Evolutionary conservation across 1,140 invertebrate genomes (phyloP).

Genomic region (Helicoverpa zea): DNA sequence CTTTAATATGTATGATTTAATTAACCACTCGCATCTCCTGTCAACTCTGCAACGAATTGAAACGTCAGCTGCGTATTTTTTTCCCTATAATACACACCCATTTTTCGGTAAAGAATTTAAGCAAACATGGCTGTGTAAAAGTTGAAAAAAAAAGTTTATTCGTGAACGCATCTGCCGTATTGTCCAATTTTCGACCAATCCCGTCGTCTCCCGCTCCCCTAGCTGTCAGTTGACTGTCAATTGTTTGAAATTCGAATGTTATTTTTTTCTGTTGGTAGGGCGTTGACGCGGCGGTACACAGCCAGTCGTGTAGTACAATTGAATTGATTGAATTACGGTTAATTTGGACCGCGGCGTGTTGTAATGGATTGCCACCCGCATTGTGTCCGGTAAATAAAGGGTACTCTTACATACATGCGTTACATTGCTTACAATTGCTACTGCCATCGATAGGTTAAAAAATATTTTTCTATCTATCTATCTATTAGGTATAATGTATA

Average conservation of each 20-base stretch:
- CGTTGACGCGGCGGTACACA: constrained; percentile 76
- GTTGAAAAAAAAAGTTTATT: constrained; percentile 64
- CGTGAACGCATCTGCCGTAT: constrained; percentile 80
- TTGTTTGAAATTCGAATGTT: constrained; percentile 72
- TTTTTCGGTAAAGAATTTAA: constrained; percentile 81
- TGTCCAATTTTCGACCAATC: constrained; percentile 82
- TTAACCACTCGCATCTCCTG: constrained; percentile 67
- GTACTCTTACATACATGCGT: constrained; percentile 50
- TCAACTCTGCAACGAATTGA: constrained; percentile 70
- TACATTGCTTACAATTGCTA: constrained; percentile 10
- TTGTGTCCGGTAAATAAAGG: constrained; percentile 70
- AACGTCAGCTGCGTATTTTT: constrained; percentile 72
- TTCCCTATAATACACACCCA: constrained; percentile 61
- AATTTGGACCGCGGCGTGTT: constrained; percentile 64
- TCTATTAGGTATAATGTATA: no score
- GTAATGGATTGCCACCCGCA: constrained; percentile 82
- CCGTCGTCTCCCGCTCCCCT: constrained; percentile 77
- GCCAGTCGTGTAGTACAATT: constrained; percentile 79
- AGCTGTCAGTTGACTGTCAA: constrained; percentile 80
- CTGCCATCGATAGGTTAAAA: background rate
- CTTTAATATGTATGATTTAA: constrained; percentile 60
- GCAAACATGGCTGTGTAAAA: constrained; percentile 78
- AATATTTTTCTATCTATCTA: no score
- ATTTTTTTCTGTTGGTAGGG: constrained; percentile 72
- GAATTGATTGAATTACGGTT: constrained; percentile 82